phyloP scores from a whole-genome alignment of 2,888 invertebrate species.

The Acleris literana region DNA sequence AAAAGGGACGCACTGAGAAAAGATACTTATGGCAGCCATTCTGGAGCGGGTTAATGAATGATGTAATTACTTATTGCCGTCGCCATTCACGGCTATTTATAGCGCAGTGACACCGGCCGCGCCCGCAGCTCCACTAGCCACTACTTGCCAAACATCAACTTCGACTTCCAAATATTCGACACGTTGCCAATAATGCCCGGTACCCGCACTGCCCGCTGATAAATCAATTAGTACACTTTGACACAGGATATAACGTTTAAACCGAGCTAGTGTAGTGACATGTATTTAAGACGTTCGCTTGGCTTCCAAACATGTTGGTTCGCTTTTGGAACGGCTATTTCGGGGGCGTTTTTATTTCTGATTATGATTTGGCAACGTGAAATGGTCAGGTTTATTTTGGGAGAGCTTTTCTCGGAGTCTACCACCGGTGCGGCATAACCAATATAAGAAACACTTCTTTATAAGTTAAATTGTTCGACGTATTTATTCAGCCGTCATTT shows the following conservation, averaged over 20 bases:
- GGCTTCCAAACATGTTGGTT: slow-evolving; percentile 11
- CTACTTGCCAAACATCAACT: slow-evolving; percentile 14
- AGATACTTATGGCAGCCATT: neutral
- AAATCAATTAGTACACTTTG: no score
- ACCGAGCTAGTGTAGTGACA: slow-evolving; percentile 12
- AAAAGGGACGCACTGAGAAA: no score
- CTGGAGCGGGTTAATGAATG: slow-evolving; percentile 49
- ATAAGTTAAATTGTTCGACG: neutral
- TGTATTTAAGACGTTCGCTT: slow-evolving; percentile 16
- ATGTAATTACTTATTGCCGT: slow-evolving; percentile 61
- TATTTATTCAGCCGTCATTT: no score
- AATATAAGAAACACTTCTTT: no score
- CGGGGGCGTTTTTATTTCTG: slow-evolving; percentile 27
- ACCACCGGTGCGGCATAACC: no score
- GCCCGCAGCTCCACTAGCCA: slow-evolving; percentile 36
- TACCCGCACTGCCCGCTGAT: no score
- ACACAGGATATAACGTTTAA: no score
- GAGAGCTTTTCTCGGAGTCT: slow-evolving; percentile 12
- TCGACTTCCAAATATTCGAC: slow-evolving; percentile 26
- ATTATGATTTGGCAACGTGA: slow-evolving; percentile 31
- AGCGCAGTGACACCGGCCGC: slow-evolving; percentile 46
- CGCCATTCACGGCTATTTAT: slow-evolving; percentile 65
- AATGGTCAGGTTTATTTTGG: slow-evolving; percentile 20
- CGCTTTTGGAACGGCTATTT: slow-evolving; percentile 33
- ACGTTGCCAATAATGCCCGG: slow-evolving; percentile 18